Conservation (phyloP, 2,113 vertebrate genomes). For the Passerina amoena region DNA sequence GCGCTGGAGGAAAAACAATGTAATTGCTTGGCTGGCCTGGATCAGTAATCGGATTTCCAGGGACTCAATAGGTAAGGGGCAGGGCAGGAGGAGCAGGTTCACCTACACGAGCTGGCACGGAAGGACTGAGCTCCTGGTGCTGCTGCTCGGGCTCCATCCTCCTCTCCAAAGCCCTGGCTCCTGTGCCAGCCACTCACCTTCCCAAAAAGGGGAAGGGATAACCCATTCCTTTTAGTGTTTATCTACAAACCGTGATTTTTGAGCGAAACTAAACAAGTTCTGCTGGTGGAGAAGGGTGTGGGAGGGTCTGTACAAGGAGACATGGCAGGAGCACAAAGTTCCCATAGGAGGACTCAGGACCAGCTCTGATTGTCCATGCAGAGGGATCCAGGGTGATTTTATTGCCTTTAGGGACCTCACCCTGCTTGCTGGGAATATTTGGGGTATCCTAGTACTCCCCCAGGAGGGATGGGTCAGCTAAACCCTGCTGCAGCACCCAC, state of each 20-base stretch:
- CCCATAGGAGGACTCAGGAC: neutral
- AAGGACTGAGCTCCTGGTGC: neutral
- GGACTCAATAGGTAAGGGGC: constrained; percentile 51
- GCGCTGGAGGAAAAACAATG: constrained; percentile 11
- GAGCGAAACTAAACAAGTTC: neutral
- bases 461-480: neutral
- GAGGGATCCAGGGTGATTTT: neutral
- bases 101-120: neutral
- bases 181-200: neutral
- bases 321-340: neutral
- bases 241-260: neutral
- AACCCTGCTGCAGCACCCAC: rapidly evolving
- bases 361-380: rapidly evolving
- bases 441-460: neutral
- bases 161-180: neutral
- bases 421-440: neutral
- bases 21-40: constrained; percentile 61
- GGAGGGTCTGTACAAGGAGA: neutral
- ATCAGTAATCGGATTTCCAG: constrained; percentile 59
- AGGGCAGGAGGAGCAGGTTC: constrained; percentile 36
- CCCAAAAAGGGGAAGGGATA: neutral
- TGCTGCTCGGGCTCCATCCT: neutral
- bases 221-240: neutral
- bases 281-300: neutral
- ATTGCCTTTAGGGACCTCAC: neutral